Evolutionary conservation across 1,140 invertebrate genomes (phyloP), one percentile per base, ranked within the genome.

Genomic region (Batillaria attramentaria): DNA sequence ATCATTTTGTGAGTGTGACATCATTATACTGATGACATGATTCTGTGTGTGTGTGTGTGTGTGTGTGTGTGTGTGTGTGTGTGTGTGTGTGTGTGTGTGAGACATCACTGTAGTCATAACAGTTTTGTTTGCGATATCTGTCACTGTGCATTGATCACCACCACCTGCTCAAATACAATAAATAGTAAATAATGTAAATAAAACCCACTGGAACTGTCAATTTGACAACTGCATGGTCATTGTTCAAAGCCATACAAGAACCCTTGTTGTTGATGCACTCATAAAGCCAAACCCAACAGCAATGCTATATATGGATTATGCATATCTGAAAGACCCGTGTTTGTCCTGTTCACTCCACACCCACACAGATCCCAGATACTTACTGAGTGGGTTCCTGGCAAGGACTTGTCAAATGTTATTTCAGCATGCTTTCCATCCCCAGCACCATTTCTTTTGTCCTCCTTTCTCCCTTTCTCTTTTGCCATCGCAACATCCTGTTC

Each of bases 381-480:
- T 80, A 87, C 86, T 37, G 86, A 83, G 66, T 87, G 86, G 28
- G 84, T 77, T 24, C 74, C 81, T 31, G 86, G 86, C 41, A 87
- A 66, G 57, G 83, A 84, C 39, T 77, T 78, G 60, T 87, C 86
- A 82, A 83, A 87, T 39, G 42, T 60, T 33, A 57, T 33, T n/a
- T n/a, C n/a, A n/a, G 13, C 28, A 20, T 78, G 33, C n/a, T 4
- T 77, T 37, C 41, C 57, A 31, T 77, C 66, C 68, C 20, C 28
- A 54, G 16, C 66, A 10, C 24, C 54, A 65, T 60, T 50, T 1
- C 57, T 6, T 24, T 74, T 33, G 46, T 42, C 43, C 33, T 62
- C 57, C 31, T 31, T 35, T 54, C 46, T 72, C 41, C 20, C n/a
- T 57, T 18, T 24, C 16, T 33, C 39, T 24, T 39, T 39, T 5